A percentile compares a stretch with the other conserved stretches of the same genome.
These are phyloP conservation scores for Muraenolepis orangiensis DNA, from an alignment of 2,797 vertebrate species.

Conservation along the genomic window DNA sequence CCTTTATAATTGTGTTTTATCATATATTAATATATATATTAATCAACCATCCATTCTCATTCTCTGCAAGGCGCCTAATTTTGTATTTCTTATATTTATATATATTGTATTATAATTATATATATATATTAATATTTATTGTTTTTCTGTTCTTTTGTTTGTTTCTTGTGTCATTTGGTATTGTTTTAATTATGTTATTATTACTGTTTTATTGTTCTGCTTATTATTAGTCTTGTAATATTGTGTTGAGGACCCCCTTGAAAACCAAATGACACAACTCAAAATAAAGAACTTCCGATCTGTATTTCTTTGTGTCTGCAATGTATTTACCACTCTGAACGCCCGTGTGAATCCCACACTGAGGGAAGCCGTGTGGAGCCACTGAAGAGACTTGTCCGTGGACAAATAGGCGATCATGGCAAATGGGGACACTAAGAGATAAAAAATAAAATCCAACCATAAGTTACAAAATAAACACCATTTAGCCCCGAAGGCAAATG, in stretches of 20 bases:
- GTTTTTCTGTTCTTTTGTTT: background rate
- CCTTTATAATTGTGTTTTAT: background rate
- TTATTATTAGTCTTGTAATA: background rate
- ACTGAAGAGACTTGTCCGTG: slow-evolving; percentile 83
- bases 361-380: slow-evolving; percentile 80
- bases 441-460: slow-evolving; percentile 40
- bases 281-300: no score
- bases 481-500: background rate
- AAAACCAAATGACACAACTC: no score
- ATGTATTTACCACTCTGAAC: slow-evolving; percentile 84
- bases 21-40: background rate
- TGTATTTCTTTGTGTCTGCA: background rate
- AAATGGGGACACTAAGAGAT: slow-evolving; percentile 86
- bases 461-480: background rate
- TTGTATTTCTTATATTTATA: background rate
- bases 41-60: background rate
- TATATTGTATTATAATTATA: background rate
- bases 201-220: background rate
- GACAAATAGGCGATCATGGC: slow-evolving; percentile 94
- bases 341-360: slow-evolving; percentile 92
- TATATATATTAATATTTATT: background rate
- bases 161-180: background rate
- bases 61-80: background rate
- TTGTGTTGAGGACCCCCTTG: background rate
- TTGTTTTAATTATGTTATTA: background rate